Conservation (phyloP, 1,140 invertebrate species). For the Neodiprion fabricii region DNA sequence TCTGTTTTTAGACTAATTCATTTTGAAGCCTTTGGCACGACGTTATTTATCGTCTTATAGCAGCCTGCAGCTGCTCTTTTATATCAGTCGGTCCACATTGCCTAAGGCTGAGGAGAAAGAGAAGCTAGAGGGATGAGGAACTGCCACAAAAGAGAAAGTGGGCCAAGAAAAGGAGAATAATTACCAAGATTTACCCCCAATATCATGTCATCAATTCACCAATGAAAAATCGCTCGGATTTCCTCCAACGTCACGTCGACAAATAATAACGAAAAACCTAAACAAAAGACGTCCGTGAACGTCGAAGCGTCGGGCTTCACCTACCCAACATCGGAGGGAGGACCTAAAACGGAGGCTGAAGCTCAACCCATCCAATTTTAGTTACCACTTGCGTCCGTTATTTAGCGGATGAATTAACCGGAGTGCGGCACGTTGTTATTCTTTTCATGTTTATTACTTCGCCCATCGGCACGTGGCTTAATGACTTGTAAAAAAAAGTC, state of each 20-base stretch:
- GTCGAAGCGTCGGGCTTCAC: no score
- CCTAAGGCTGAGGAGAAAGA: not conserved
- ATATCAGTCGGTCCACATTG: not conserved
- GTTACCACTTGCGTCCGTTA: not conserved
- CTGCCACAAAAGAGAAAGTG: no score
- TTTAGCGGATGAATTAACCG: not conserved
- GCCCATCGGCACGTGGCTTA: not conserved
- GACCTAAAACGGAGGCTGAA: no score
- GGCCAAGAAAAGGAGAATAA: conserved; percentile 1
- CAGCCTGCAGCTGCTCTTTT: not conserved
- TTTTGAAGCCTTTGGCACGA: not conserved
- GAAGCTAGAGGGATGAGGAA: not conserved
- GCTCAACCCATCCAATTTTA: no score
- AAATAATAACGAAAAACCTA: no score
- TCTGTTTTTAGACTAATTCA: not conserved
- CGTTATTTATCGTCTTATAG: not conserved
- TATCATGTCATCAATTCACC: conserved; percentile 1
- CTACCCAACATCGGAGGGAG: no score
- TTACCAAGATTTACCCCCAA: not conserved
- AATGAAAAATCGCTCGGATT: not conserved
- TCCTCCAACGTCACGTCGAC: not conserved
- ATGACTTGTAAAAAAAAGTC: not conserved
- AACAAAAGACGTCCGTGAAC: no score
- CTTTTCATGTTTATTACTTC: not conserved
- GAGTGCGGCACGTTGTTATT: not conserved